A percentile compares a stretch with the other conserved stretches of the same genome.
Conservation (phyloP, 2,888 invertebrate species). For the Drosophila anomalata region DNA sequence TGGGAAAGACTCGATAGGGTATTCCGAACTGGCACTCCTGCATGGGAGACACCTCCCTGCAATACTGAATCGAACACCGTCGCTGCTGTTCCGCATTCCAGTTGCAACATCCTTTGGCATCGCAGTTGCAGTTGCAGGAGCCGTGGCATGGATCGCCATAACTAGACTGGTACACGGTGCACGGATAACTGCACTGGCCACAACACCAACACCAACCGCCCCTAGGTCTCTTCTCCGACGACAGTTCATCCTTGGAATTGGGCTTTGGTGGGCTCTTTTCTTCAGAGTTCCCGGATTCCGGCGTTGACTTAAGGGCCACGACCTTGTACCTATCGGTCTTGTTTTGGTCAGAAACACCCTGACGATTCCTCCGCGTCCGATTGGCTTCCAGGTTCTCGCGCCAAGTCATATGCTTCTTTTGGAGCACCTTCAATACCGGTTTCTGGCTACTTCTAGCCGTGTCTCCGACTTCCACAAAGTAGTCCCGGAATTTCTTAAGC, state of each 20-base stretch:
- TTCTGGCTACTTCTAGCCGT: not conserved
- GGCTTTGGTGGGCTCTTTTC: not conserved
- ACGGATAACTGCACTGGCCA: not conserved
- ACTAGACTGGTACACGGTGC: no score
- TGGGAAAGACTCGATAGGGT: not conserved
- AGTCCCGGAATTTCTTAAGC: constrained; percentile 37
- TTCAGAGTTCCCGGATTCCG: not conserved
- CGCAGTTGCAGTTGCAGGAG: not conserved
- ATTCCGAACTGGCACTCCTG: not conserved
- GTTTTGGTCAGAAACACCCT: not conserved
- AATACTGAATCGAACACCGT: not conserved
- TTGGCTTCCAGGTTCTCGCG: constrained; percentile 3
- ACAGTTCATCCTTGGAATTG: no score
- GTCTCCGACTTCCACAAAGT: constrained; percentile 3
- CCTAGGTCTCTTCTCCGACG: not conserved
- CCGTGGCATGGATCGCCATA: not conserved
- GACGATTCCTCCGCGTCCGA: not conserved
- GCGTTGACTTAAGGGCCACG: not conserved
- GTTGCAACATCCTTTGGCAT: not conserved
- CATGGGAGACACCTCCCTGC: not conserved
- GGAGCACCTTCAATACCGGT: not conserved
- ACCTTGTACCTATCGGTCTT: not conserved
- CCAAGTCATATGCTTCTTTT: not conserved
- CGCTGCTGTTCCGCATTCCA: not conserved
- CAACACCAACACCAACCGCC: constrained; percentile 15